phyloP scores from a whole-genome alignment of 2,888 invertebrate genomes.

The Peribatodes rhomboidaria region DNA sequence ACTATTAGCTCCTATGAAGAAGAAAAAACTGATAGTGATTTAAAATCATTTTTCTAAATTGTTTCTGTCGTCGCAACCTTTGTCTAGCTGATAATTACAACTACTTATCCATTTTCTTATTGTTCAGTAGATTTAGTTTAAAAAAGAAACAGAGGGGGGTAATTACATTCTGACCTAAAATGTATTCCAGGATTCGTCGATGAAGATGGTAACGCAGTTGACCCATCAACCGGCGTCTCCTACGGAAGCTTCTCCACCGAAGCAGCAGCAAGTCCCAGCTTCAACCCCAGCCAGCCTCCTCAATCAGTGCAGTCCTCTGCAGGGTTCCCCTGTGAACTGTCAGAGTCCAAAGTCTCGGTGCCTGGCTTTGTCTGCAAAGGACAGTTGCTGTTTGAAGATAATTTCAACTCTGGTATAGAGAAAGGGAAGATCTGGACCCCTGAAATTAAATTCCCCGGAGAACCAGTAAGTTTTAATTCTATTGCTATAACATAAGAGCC shows the following conservation, averaged over 20 bases:
- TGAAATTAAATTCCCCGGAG: slow-evolving; percentile 86
- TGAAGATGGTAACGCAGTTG: slow-evolving; percentile 66
- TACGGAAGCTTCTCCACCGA: not conserved
- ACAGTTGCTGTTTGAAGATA: slow-evolving; percentile 88
- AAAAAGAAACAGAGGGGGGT: no score
- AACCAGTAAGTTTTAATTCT: slow-evolving; percentile 82
- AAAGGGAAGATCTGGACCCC: slow-evolving; percentile 85
- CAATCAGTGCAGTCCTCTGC: slow-evolving; percentile 40
- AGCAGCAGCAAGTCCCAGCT: not conserved
- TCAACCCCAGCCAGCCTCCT: slow-evolving; percentile 17
- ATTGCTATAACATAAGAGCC: no score
- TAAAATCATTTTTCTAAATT: no score
- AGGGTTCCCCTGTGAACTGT: slow-evolving; percentile 68
- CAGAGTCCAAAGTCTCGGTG: slow-evolving; percentile 66
- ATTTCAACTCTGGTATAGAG: slow-evolving; percentile 78
- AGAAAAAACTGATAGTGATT: no score
- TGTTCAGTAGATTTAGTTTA: no score
- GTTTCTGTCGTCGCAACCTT: no score
- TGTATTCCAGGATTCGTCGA: slow-evolving; percentile 65
- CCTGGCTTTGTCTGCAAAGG: slow-evolving; percentile 83
- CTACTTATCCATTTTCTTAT: no score
- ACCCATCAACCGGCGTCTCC: slow-evolving; percentile 26
- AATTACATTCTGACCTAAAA: not conserved
- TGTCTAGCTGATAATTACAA: no score
- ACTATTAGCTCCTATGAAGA: no score